These are phyloP conservation scores for Nannobrachium achirus DNA, from an alignment of 2,113 vertebrate genomes.

Conservation along the genomic window DNA sequence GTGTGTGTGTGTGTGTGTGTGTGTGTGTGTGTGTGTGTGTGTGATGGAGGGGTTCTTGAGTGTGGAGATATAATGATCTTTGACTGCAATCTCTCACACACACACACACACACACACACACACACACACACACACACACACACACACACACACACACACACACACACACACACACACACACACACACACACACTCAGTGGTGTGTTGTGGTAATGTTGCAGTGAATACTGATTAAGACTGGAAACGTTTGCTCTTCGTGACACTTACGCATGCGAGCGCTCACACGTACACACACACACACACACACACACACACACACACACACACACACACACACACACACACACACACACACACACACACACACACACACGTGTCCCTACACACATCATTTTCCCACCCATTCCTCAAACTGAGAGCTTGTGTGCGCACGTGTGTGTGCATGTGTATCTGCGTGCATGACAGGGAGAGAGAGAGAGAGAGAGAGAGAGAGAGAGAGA, in stretches of 20 bases:
- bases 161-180: conserved; percentile 7
- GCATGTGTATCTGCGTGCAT: no score
- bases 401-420: background rate
- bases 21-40: no score
- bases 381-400: background rate
- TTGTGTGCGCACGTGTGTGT: background rate
- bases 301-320: background rate
- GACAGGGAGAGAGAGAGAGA: no score
- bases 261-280: background rate
- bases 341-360: background rate
- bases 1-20: no score
- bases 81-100: no score
- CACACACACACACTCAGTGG: conserved; percentile 1
- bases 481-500: no score
- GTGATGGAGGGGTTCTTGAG: conserved; percentile 6
- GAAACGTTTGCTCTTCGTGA: no score
- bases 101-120: no score
- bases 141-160: conserved; percentile 1
- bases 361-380: background rate
- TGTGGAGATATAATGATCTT: conserved; percentile 27
- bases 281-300: background rate
- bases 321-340: background rate
- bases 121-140: conserved; percentile 8
- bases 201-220: conserved; percentile 3
- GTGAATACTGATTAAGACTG: conserved; percentile 31